Evolutionary conservation across 2,797 vertebrate species (phyloP).

Genomic region (Odontamblyopus rebecca): DNA sequence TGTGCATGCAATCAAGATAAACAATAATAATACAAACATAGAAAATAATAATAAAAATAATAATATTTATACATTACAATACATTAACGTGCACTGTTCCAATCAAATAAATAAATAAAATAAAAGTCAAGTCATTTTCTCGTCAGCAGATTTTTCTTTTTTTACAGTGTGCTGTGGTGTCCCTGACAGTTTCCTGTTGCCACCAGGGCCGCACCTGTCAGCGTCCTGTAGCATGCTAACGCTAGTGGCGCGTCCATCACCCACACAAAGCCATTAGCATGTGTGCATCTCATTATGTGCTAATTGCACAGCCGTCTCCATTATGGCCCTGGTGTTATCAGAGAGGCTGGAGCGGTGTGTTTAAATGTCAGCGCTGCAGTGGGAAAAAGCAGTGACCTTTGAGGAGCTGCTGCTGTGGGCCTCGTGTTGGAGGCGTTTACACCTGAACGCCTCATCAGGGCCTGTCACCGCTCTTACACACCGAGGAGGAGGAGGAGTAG

Average conservation of each 20-base stretch:
- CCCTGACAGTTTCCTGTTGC: background rate
- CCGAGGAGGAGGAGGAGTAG: conserved; percentile 19
- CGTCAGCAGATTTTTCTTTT: background rate
- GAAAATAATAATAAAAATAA: no score
- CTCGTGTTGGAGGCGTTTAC: conserved; percentile 28
- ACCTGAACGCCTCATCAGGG: conserved; percentile 24
- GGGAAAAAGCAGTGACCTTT: conserved; percentile 95
- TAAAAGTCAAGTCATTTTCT: background rate
- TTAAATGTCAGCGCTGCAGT: conserved; percentile 98
- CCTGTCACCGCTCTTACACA: conserved; percentile 17
- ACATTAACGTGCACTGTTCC: no score
- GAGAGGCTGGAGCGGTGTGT: conserved; percentile 90
- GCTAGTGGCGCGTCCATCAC: conserved; percentile 80
- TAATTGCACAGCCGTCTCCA: conserved; percentile 91
- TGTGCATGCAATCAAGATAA: no score
- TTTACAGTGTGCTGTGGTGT: background rate
- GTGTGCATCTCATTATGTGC: conserved; percentile 97
- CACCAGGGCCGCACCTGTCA: background rate
- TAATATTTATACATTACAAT: no score
- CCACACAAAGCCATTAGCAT: conserved; percentile 93
- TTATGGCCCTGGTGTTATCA: conserved; percentile 93
- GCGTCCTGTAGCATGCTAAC: conserved; percentile 10
- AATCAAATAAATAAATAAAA: no score
- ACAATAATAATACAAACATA: no score
- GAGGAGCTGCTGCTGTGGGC: conserved; percentile 69